phyloP scores from a whole-genome alignment of 2,888 invertebrate genomes.

The Dermolepida albohirtum region DNA sequence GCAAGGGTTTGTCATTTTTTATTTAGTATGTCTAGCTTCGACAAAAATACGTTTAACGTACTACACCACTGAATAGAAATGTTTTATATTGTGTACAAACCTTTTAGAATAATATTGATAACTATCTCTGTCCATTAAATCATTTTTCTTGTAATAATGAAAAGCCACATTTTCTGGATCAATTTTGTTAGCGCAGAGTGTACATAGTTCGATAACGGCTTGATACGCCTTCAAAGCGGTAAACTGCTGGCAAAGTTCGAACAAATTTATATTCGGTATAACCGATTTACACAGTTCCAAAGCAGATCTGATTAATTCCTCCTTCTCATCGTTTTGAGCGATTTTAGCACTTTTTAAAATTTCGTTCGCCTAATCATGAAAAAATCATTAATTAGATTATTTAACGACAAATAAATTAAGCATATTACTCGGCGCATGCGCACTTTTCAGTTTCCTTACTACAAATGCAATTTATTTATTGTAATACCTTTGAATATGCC shows the following conservation, averaged over 20 bases:
- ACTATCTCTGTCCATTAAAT: slow-evolving; percentile 86
- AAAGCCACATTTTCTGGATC: slow-evolving; percentile 91
- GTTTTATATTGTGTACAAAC: slow-evolving; percentile 31
- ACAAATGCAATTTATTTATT: not conserved
- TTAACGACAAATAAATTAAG: not conserved
- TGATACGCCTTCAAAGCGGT: slow-evolving; percentile 84
- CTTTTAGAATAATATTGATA: slow-evolving; percentile 70
- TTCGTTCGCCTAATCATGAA: slow-evolving; percentile 80
- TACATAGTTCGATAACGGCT: slow-evolving; percentile 89
- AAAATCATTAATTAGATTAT: not conserved
- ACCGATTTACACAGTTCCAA: slow-evolving; percentile 89
- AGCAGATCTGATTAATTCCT: slow-evolving; percentile 81
- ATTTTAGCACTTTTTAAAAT: slow-evolving; percentile 84
- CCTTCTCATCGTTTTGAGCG: slow-evolving; percentile 81
- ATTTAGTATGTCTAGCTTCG: no score
- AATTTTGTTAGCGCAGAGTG: slow-evolving; percentile 85
- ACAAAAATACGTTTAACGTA: no score
- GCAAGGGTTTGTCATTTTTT: no score
- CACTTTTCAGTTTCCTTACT: not conserved
- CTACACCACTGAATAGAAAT: no score
- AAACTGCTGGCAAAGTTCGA: slow-evolving; percentile 87
- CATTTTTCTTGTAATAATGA: slow-evolving; percentile 88
- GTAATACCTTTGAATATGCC: slow-evolving; percentile 87
- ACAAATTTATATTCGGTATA: slow-evolving; percentile 86
- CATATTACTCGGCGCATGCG: not conserved